Base-by-base conservation (phyloP, 2,888 invertebrate genomes). In the Dermolepida albohirtum region DNA sequence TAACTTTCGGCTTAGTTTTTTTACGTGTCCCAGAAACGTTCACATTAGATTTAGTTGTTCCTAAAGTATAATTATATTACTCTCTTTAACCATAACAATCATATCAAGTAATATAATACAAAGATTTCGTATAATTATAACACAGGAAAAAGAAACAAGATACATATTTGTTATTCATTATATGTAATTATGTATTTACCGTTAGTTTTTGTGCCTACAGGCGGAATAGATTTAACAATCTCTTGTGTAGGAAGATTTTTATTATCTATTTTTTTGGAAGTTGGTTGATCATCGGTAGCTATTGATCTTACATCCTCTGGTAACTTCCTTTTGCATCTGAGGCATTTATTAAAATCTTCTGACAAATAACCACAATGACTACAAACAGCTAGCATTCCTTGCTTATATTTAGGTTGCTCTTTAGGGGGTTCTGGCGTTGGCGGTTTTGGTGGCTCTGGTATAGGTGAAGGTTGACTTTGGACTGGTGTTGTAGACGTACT, bases 331-430 rank as follows among this genome's bases (percentile, higher is more conserved):
- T 87, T 89, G 84, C 93, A 93, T 74, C 88, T 82, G 82, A 91
- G 89, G 83, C 96, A 96, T 70, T 88, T 89, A 74, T 89, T 90
- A 80, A 94, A 93, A 81, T 94, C 91, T 75, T 88, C 87, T 62
- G 94, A 93, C 51, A 90, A 87, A 78, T 91, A 90, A 14, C 95
- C 95, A 81, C 96, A 96, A 72, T 87, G 87, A 71, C 89, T 88
- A 82, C 96, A 96, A 1, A 95, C 87, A 6, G 93, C 93, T 73
- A 91, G 83, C 85, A 89, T 90, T 59, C 93, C 93, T 41, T 89
- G 88, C 34, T 92, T 86, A 71, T 86, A 87, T 74, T 89, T 89
- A 4, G 91, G 88, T 62, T 80, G 73, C 75, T 84, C 79, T 70
- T 81, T 77, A 34, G 87, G 86, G 1, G 87, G 86, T 69, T 89